Percentiles rank a stretch among this genome's conserved stretches.
phyloP scores from a whole-genome alignment of 2,113 vertebrate species.

The Morone saxatilis region DNA sequence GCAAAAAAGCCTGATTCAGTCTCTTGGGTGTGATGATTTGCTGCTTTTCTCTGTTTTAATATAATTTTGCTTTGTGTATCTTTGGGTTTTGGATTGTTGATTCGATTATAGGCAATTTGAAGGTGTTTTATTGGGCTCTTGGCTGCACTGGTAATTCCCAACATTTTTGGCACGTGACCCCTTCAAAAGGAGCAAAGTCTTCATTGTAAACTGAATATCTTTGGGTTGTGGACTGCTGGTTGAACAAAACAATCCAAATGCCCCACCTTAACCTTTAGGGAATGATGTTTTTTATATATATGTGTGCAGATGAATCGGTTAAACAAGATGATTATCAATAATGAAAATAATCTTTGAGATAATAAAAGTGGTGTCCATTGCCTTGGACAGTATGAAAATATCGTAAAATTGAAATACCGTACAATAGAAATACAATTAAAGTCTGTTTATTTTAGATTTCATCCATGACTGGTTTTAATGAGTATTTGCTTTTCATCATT shows the following conservation, averaged over 20 bases:
- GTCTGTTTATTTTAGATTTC: conserved; percentile 56
- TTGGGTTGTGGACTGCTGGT: not conserved
- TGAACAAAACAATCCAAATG: not conserved
- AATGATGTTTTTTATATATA: not conserved
- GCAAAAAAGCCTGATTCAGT: not conserved
- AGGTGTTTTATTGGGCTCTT: not conserved
- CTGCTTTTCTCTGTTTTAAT: not conserved
- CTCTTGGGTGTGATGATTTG: not conserved
- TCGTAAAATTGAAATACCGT: conserved; percentile 4
- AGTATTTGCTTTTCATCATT: conserved; percentile 53
- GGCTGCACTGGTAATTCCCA: not conserved
- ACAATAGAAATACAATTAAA: conserved; percentile 29
- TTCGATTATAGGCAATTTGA: not conserved
- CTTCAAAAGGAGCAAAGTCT: not conserved
- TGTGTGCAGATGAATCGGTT: not conserved
- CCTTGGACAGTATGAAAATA: not conserved
- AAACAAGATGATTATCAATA: not conserved
- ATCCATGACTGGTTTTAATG: conserved; percentile 55
- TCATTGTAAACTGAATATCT: not conserved
- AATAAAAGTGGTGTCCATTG: not conserved
- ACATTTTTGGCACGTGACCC: not conserved
- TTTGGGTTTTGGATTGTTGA: not conserved
- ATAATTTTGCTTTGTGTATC: not conserved
- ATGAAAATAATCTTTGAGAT: conserved; percentile 1
- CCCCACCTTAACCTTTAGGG: not conserved